phyloP scores from a whole-genome alignment of 2,113 vertebrate species.

The Leptosomus discolor region DNA sequence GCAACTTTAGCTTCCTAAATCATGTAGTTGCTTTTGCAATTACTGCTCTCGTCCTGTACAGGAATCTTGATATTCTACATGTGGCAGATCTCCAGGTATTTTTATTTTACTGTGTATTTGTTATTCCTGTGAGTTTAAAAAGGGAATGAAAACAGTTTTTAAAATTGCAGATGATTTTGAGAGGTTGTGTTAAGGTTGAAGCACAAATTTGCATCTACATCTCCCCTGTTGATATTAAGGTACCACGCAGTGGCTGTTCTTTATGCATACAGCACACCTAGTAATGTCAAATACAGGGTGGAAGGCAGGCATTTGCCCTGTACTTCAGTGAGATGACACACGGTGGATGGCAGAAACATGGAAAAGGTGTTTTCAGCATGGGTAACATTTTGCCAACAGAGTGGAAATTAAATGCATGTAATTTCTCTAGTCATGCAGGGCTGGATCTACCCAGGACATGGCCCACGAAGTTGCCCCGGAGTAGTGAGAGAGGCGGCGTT shows the following conservation, averaged over 20 bases:
- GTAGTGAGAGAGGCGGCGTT: neutral
- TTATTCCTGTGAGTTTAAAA: slow-evolving; percentile 15
- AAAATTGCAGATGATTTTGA: neutral
- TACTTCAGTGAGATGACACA: neutral
- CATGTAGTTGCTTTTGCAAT: neutral
- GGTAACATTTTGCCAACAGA: neutral
- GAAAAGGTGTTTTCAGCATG: neutral
- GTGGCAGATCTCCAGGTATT: neutral
- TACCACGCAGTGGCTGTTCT: neutral
- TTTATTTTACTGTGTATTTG: slow-evolving; percentile 17
- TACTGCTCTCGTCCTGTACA: neutral
- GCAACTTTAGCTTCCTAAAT: neutral
- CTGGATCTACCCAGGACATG: neutral
- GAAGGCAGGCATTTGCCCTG: neutral
- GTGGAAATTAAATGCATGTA: neutral
- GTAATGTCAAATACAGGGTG: neutral
- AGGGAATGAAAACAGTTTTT: slow-evolving; percentile 10
- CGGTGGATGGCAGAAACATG: neutral
- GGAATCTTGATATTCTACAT: neutral
- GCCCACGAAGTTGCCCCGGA: neutral
- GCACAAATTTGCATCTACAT: slow-evolving; percentile 6
- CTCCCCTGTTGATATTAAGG: neutral
- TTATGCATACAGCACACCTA: neutral
- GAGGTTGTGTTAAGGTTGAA: slow-evolving; percentile 8
- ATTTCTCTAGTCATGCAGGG: neutral